A percentile compares a stretch with the other conserved stretches of the same genome.
phyloP scores from a whole-genome alignment of 2,888 invertebrate species.

The Ganaspis brasiliensis region DNA sequence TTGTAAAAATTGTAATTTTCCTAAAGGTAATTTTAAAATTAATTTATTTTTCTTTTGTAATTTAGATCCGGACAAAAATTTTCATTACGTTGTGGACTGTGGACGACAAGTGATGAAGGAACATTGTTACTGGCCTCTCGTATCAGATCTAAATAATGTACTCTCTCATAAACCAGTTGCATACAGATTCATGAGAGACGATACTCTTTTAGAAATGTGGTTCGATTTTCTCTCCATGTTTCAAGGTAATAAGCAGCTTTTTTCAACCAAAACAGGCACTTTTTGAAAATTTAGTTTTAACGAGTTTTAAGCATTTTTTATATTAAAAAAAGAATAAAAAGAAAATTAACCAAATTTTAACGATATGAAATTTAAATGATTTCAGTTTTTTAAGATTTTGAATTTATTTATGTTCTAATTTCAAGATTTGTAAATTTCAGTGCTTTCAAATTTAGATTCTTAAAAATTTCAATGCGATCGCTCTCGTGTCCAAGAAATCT shows the following conservation, averaged over 20 bases:
- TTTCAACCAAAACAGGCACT: constrained; percentile 13
- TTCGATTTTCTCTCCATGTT: constrained; percentile 96
- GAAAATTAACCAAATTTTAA: too few species aligned
- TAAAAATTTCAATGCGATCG: too few species aligned
- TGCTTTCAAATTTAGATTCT: too few species aligned
- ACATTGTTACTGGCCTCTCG: constrained; percentile 99
- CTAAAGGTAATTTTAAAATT: too few species aligned
- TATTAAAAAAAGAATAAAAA: too few species aligned
- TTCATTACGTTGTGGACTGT: constrained; percentile 96
- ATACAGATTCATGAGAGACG: constrained; percentile 92
- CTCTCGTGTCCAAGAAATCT: too few species aligned
- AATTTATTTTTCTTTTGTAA: constrained; percentile 25
- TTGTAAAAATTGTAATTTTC: not conserved
- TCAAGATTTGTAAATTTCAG: too few species aligned
- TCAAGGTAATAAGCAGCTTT: constrained; percentile 85
- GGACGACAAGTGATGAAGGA: constrained; percentile 96
- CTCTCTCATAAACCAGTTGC: constrained; percentile 96
- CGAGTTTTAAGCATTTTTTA: too few species aligned
- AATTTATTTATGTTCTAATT: too few species aligned
- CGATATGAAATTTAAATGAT: too few species aligned
- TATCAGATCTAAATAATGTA: constrained; percentile 98
- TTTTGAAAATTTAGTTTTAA: too few species aligned
- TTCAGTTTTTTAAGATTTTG: too few species aligned
- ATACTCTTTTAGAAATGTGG: constrained; percentile 96
- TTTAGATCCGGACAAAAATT: constrained; percentile 88